Evolutionary conservation across 2,888 invertebrate species (phyloP).

Genomic region (Nasonia oneida): DNA sequence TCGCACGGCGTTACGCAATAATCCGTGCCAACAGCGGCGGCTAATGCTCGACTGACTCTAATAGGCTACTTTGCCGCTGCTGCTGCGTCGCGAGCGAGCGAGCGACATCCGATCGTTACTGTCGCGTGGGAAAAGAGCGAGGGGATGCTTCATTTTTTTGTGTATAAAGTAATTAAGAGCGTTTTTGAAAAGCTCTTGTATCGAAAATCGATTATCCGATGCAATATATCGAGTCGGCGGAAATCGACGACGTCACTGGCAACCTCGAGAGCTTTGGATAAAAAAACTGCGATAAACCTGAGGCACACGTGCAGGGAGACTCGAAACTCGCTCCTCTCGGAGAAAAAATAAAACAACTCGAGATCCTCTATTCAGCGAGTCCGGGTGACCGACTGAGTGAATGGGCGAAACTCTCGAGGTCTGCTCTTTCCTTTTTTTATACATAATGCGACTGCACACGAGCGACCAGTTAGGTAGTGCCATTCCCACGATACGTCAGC

Average conservation of each 20-base stretch:
- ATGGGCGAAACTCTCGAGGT: slow-evolving; percentile 21
- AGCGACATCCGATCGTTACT: neutral
- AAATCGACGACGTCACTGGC: neutral
- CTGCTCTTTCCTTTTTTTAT: slow-evolving; percentile 36
- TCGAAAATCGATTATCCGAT: neutral
- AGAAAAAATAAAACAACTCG: slow-evolving; percentile 22
- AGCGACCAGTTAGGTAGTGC: slow-evolving; percentile 37
- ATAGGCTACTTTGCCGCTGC: slow-evolving; percentile 9
- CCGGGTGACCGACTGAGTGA: slow-evolving; percentile 27
- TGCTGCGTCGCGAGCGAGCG: neutral
- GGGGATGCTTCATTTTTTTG: no score
- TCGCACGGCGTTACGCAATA: slow-evolving; percentile 40
- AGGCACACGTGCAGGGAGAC: neutral
- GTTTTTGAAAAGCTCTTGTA: neutral
- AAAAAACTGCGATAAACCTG: neutral
- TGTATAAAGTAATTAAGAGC: neutral
- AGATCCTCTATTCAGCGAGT: slow-evolving; percentile 12
- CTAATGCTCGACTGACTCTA: slow-evolving; percentile 34
- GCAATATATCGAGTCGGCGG: no score
- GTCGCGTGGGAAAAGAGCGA: slow-evolving; percentile 53
- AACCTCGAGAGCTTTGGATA: neutral
- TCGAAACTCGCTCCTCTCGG: neutral
- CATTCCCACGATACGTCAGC: slow-evolving; percentile 73
- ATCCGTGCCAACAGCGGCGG: slow-evolving; percentile 16
- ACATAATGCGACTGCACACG: slow-evolving; percentile 57